phyloP scores from a whole-genome alignment of 1,140 invertebrate genomes.

The Magallana angulata region DNA sequence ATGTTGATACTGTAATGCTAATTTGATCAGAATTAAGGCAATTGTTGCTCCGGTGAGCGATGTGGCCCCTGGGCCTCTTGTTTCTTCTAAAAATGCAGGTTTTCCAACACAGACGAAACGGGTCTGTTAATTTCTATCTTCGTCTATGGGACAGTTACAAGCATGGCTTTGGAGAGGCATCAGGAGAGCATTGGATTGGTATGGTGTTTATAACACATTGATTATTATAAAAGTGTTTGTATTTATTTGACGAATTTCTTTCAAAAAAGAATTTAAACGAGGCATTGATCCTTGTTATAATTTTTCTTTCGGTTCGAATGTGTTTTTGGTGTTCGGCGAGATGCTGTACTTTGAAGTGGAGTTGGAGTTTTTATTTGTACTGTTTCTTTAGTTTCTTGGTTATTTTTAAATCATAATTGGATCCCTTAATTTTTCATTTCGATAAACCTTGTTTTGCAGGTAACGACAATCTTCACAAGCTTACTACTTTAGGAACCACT shows the following conservation, averaged over 20 bases:
- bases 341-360: too few relatives aligned
- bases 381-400: too few relatives aligned
- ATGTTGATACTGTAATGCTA: too few relatives aligned
- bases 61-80: too few relatives aligned
- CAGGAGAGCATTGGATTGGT: slow-evolving; percentile 45
- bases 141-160: slow-evolving; percentile 21
- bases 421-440: neutral
- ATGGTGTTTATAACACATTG: neutral
- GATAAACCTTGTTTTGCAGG: neutral
- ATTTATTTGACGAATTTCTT: neutral
- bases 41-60: too few relatives aligned
- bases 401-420: neutral
- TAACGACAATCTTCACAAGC: neutral
- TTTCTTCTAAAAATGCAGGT: neutral
- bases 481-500: neutral
- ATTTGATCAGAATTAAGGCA: too few relatives aligned
- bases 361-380: too few relatives aligned
- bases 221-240: neutral
- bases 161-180: slow-evolving; percentile 38
- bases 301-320: too few relatives aligned
- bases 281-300: too few relatives aligned
- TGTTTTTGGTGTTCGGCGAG: too few relatives aligned
- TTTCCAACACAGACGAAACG: slow-evolving; percentile 39
- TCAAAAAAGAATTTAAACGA: too few relatives aligned
- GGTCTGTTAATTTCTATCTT: neutral